Base-by-base conservation (phyloP, 2,797 vertebrate genomes). In the Molothrus aeneus region DNA sequence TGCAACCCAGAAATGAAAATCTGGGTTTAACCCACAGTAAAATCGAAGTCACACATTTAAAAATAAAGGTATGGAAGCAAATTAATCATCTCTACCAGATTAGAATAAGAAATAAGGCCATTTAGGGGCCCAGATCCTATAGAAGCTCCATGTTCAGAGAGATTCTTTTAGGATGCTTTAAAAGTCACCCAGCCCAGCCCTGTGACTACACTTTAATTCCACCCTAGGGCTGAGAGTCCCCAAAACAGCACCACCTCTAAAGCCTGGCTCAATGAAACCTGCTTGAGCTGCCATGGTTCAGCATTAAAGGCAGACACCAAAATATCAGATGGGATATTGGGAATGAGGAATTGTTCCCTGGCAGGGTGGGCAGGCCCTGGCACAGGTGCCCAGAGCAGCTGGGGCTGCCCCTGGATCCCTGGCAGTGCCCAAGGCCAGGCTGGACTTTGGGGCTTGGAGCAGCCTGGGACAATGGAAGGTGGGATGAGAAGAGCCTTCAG, bases 351-450 rank as follows among this genome's bases (percentile, higher is more conserved):
- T 59, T 51, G 5, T 14, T 72, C 42, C 14, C 43, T 65, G 43
- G 2, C 0, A 79, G 50, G 65, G 57, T 16, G 57, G 34, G 25
- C 2, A 78, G 65, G 64, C 42, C 14, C 43, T 71, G 34, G 73
- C 42, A 40, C 42, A 56, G 83, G 8, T 86, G 34, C 57, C 34
- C 73, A 86, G 65, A 56, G 74, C 2, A 71, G 74, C 65, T 78
- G 57, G 2, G 84, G 65, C 73, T 63, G 64, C 25, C 40, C 56
- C 83, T 83, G 80, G 24, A 86, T 61, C 48, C 48, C 72, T 61
- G 48, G 64, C 0, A 77, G 56, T 38, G 54, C 0, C 64, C 64
- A 61, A 48, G 31, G 40, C 34, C 64, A 63, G 31, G 31, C 0
- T 61, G 83, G 64, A 69, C 2, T 0, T 36, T 36, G 36, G 14